Evolutionary conservation across 2,888 invertebrate species (phyloP).

Genomic region (Ochropleura plecta): DNA sequence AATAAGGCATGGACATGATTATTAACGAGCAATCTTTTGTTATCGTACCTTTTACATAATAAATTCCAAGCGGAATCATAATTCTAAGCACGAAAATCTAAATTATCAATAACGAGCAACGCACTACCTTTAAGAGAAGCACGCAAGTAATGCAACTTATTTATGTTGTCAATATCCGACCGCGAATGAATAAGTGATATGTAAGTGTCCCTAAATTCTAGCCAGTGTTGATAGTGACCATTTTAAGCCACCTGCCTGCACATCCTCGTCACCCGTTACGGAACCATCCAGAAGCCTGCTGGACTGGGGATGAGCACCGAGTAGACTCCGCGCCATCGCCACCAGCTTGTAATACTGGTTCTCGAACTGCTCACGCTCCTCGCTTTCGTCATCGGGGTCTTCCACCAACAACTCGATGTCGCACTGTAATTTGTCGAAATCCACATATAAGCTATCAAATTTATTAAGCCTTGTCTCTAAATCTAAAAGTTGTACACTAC

Average conservation of each 20-base stretch:
- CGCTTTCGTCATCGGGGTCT: neutral
- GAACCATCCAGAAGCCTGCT: neutral
- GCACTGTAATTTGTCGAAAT: neutral
- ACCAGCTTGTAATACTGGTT: neutral
- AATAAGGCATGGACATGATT: neutral
- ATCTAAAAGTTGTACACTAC: neutral
- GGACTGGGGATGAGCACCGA: neutral
- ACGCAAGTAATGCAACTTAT: too few species aligned
- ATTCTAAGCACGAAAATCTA: neutral
- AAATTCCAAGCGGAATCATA: conserved; percentile 2
- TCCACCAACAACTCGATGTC: neutral
- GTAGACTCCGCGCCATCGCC: neutral
- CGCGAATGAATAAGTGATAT: neutral
- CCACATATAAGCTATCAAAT: neutral
- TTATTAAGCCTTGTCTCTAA: neutral
- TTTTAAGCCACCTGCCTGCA: neutral
- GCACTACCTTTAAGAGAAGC: neutral
- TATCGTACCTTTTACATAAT: neutral
- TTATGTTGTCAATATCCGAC: neutral
- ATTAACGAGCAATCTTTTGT: conserved; percentile 1
- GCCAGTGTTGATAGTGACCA: conserved; percentile 3
- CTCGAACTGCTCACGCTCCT: neutral
- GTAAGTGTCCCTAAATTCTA: neutral
- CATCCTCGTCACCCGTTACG: neutral
- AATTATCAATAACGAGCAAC: neutral